phyloP scores from a whole-genome alignment of 2,113 vertebrate species.

The Psephotus haematonotus region DNA sequence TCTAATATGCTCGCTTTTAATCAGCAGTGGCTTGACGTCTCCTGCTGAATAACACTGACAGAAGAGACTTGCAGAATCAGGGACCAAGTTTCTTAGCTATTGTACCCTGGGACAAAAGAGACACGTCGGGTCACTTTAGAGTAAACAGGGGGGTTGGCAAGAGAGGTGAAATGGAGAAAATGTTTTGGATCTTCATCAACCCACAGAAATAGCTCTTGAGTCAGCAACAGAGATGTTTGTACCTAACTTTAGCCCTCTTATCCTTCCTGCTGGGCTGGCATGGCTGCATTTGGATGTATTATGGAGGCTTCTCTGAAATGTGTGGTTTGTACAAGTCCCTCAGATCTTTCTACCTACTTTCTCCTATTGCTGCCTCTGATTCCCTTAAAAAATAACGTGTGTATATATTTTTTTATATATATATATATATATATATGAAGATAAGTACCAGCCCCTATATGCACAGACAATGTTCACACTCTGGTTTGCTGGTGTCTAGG shows the following conservation, averaged over 20 bases:
- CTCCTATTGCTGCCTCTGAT: background rate
- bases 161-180: conserved; percentile 30
- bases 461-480: background rate
- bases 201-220: conserved; percentile 6
- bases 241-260: background rate
- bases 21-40: background rate
- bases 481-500: background rate
- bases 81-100: background rate
- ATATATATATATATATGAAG: too few species aligned
- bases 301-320: background rate
- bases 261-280: background rate
- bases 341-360: background rate
- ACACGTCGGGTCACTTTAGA: conserved; percentile 3
- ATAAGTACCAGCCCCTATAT: background rate
- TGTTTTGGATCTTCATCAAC: conserved; percentile 16
- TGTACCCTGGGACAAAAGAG: conserved; percentile 18
- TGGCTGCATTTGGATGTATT: background rate
- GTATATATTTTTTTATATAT: accelerated
- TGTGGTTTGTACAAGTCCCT: background rate
- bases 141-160: conserved; percentile 20
- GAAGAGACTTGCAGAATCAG: background rate
- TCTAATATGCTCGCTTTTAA: background rate
- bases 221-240: background rate
- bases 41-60: background rate
- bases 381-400: background rate